Evolutionary conservation across 2,113 vertebrate genomes (phyloP).

Genomic region (Mormoops blainvillei): DNA sequence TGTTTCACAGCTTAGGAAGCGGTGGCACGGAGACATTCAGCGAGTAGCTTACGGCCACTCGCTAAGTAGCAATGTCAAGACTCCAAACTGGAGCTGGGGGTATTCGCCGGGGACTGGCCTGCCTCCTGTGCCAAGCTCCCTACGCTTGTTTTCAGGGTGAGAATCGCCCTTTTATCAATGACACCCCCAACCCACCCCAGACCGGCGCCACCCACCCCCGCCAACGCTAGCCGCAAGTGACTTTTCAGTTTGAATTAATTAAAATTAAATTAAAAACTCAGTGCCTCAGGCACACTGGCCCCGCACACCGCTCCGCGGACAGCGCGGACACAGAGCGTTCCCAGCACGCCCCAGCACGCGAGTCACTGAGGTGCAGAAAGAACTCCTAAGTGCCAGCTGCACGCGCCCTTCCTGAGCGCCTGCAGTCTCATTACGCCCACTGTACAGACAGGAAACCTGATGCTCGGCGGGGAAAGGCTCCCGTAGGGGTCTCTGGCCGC

Average conservation of each 20-base stretch:
- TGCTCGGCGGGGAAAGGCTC: not conserved
- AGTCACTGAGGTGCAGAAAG: not conserved
- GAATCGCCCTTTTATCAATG: rapidly evolving
- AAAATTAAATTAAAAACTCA: not conserved
- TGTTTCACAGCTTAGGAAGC: not conserved
- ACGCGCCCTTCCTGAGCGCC: not conserved
- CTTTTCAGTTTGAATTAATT: not conserved
- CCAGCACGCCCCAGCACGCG: rapidly evolving
- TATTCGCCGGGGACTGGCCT: rapidly evolving
- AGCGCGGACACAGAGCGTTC: not conserved
- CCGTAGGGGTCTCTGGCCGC: rapidly evolving
- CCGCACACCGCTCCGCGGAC: rapidly evolving
- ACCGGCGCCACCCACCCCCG: rapidly evolving
- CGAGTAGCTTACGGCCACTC: rapidly evolving
- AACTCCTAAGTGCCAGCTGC: rapidly evolving
- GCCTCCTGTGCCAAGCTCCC: not conserved
- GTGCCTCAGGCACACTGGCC: not conserved
- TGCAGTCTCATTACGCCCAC: rapidly evolving
- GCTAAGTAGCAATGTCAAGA: rapidly evolving
- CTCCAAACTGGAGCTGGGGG: not conserved
- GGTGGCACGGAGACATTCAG: not conserved
- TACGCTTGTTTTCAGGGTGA: not conserved
- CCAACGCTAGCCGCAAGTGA: not conserved
- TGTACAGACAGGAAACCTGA: not conserved
- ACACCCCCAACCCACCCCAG: not conserved